Evolutionary conservation across 30 jellyfish, hydroid and myxozoan genomes (phyloP).

Genomic region (Phacellophora camtschatica): DNA sequence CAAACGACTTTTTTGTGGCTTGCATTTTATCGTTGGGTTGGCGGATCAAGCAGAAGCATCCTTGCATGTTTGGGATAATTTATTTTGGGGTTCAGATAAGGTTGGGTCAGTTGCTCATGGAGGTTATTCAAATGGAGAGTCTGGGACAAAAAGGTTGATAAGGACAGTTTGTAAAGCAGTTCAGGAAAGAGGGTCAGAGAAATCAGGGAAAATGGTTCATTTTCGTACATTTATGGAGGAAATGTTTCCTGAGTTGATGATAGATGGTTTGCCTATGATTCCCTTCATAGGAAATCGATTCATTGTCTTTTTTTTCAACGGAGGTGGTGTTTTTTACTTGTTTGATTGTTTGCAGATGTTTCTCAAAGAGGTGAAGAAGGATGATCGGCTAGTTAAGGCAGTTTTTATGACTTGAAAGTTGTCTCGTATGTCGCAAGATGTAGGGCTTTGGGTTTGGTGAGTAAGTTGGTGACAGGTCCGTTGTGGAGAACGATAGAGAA

Average conservation of each 20-base stretch:
- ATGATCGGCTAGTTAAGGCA: background rate
- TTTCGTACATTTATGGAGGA: background rate
- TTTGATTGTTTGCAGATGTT: background rate
- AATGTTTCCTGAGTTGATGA: background rate
- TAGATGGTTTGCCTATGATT: background rate
- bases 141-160: constrained; percentile 35
- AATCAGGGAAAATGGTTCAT: constrained; percentile 30
- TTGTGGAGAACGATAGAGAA: constrained; percentile 10
- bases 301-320: constrained; percentile 22
- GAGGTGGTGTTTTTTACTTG: background rate
- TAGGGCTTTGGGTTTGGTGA: no score
- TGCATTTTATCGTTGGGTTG: constrained; percentile 50
- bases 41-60: constrained; percentile 54
- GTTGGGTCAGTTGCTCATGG: constrained; percentile 60
- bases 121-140: constrained; percentile 53
- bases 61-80: constrained; percentile 29
- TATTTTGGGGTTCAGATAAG: constrained; percentile 22
- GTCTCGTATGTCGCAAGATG: background rate
- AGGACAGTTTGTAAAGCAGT: constrained; percentile 30
- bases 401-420: constrained; percentile 25
- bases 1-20: constrained; percentile 39
- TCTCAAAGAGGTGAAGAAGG: background rate
- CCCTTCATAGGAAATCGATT: constrained; percentile 39
- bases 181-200: constrained; percentile 53
- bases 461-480: constrained; percentile 18